A percentile compares a stretch with the other conserved stretches of the same genome.
Conservation (phyloP, 2,113 vertebrate genomes). For the Leucosticte australis region DNA sequence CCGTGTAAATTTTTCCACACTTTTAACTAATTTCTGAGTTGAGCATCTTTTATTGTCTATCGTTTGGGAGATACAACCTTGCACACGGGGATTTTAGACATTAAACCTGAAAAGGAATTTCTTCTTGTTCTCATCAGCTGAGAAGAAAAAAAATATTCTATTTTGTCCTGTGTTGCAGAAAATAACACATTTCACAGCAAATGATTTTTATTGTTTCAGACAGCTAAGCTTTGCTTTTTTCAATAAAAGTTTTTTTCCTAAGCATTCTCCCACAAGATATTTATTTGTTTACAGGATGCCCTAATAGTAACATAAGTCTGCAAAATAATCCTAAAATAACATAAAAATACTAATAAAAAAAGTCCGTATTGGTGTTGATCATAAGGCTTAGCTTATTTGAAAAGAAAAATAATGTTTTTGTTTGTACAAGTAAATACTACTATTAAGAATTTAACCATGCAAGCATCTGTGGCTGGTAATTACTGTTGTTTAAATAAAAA, state of each 20-base stretch:
- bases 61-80: rapidly evolving
- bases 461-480: not conserved
- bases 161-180: not conserved
- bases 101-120: not conserved
- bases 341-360: not conserved
- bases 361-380: not conserved
- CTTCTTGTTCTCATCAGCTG: not conserved
- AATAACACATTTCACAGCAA: not conserved
- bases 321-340: not conserved
- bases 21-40: not conserved
- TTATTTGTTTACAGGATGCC: not conserved
- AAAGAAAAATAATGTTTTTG: not conserved
- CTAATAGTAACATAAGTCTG: not conserved
- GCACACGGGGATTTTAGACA: not conserved
- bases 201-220: not conserved
- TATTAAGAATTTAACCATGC: conserved; percentile 15
- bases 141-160: not conserved
- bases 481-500: conserved; percentile 39
- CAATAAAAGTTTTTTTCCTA: not conserved
- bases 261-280: not conserved
- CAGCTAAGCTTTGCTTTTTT: not conserved
- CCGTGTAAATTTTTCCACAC: rapidly evolving
- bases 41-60: not conserved
- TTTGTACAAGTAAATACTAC: not conserved
- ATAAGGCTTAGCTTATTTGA: not conserved